A percentile compares a stretch with the other conserved stretches of the same genome.
These are phyloP conservation scores for Neuroscelio doddi DNA, from an alignment of 2,888 invertebrate genomes.

Conservation along the genomic window DNA sequence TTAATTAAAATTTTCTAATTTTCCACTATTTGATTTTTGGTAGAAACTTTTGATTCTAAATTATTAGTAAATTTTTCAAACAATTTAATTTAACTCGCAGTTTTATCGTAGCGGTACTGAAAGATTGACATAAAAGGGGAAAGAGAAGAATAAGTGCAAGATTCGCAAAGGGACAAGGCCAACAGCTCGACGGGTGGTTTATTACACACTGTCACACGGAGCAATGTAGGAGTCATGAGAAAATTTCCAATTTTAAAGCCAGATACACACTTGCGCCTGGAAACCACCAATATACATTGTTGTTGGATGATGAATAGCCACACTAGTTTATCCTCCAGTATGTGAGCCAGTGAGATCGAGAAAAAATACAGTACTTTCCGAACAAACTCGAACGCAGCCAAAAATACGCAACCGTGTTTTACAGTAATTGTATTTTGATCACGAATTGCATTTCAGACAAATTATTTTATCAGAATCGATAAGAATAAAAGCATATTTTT, in stretches of 20 bases:
- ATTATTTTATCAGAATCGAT: too few relatives aligned
- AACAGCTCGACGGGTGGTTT: slow-evolving; percentile 9
- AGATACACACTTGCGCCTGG: slow-evolving; percentile 46
- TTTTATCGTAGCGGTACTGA: too few relatives aligned
- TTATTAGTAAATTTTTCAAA: too few relatives aligned
- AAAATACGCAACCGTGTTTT: slow-evolving; percentile 7
- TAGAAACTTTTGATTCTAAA: too few relatives aligned
- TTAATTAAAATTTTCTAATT: too few relatives aligned
- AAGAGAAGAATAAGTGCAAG: neutral
- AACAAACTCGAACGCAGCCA: slow-evolving; percentile 23
- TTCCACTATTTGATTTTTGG: too few relatives aligned
- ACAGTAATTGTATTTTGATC: neutral
- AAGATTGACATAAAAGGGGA: too few relatives aligned
- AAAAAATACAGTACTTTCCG: slow-evolving; percentile 35
- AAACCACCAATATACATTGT: slow-evolving; percentile 23
- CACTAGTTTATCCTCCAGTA: slow-evolving; percentile 13
- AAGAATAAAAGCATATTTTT: too few relatives aligned
- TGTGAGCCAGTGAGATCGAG: slow-evolving; percentile 20
- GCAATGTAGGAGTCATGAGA: slow-evolving; percentile 35
- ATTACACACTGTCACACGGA: slow-evolving; percentile 44
- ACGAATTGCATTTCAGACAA: neutral
- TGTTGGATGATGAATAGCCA: slow-evolving; percentile 44
- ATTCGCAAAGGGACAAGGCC: neutral
- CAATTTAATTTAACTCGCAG: too few relatives aligned
- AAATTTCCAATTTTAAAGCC: slow-evolving; percentile 61